Base-by-base conservation (phyloP, 2,888 invertebrate genomes). In the Eupeodes latifasciatus region DNA sequence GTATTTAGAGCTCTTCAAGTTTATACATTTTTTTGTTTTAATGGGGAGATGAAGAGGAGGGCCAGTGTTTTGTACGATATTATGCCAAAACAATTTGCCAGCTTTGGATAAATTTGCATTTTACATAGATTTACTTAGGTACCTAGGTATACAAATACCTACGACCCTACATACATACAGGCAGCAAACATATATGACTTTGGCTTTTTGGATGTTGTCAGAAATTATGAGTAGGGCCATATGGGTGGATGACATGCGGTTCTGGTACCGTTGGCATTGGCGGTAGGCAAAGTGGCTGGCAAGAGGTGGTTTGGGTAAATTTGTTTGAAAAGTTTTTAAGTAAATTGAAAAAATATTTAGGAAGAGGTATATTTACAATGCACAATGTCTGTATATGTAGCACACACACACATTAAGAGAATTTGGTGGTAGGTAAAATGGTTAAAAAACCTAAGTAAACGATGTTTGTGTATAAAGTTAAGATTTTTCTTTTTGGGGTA, bases 71-170 rank as follows among this genome's bases (percentile, higher is more conserved):
- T 64, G 47, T 44, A 14, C 27, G 47, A 49, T 81, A 77, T 47
- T 85, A 81, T 85, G 81, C 51, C 67, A 72, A 81, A 81, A 78
- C 82, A 82, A 79, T 78, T 82, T 79, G 66, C 72, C 74, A 69
- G 86, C 36, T 78, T 78, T 74, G 51, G 79, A 16, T 36, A 71
- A 79, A 86, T 82, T 86, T 82, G 79, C 82, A 86, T 86, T 86
- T 86, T 40, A 40, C 40, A 40, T 40, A 40, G 40, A 40, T 40
- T 40, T 40, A 40, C 40, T 7, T 40, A 40, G 6, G 9, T 9
- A 40, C 9, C 5, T 5, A 40, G 5, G 1, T 40, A 40, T 9
- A 82, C 86, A 82, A 71, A 82, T 71, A 82, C 3, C 27, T 27
- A 27, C 27, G 27, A 27, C 27, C 27, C 27, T 27, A 40, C 40